These are phyloP conservation scores for Typhlomys cinereus DNA, from an alignment of 2,113 vertebrate species.

Conservation along the genomic window DNA sequence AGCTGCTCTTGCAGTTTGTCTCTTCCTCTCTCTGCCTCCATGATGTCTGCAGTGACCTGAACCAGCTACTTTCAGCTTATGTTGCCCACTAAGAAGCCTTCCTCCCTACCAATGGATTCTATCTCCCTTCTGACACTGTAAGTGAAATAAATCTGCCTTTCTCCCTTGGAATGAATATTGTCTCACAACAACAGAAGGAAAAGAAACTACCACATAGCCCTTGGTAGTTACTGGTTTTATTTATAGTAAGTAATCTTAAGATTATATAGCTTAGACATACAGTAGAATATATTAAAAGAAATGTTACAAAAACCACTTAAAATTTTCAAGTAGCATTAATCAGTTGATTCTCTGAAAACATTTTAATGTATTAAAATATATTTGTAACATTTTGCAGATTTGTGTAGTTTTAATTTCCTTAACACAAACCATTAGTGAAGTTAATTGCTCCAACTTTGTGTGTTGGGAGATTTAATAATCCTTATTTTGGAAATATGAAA, in stretches of 20 bases:
- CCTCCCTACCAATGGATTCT: too few species aligned
- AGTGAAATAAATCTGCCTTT: too few species aligned
- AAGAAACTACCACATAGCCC: too few species aligned
- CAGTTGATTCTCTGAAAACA: background rate
- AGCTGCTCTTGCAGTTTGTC: too few species aligned
- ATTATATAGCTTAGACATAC: background rate
- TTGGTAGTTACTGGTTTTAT: background rate
- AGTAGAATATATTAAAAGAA: background rate
- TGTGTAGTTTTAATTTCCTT: background rate
- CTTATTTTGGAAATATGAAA: conserved; percentile 8
- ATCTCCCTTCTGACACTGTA: too few species aligned
- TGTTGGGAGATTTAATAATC: conserved; percentile 18
- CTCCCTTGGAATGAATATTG: too few species aligned
- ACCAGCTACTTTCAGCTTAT: too few species aligned
- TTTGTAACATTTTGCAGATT: conserved; percentile 2
- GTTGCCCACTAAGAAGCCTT: too few species aligned
- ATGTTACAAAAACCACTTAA: background rate
- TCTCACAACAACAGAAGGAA: too few species aligned
- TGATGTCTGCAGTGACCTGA: too few species aligned
- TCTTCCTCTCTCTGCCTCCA: too few species aligned
- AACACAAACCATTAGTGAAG: background rate
- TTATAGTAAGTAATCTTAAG: background rate
- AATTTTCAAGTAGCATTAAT: background rate
- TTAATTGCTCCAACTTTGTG: background rate
- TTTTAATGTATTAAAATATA: conserved; percentile 37